These are phyloP conservation scores for Horisme vitalbata DNA, from an alignment of 2,888 invertebrate species.

Conservation along the genomic window DNA sequence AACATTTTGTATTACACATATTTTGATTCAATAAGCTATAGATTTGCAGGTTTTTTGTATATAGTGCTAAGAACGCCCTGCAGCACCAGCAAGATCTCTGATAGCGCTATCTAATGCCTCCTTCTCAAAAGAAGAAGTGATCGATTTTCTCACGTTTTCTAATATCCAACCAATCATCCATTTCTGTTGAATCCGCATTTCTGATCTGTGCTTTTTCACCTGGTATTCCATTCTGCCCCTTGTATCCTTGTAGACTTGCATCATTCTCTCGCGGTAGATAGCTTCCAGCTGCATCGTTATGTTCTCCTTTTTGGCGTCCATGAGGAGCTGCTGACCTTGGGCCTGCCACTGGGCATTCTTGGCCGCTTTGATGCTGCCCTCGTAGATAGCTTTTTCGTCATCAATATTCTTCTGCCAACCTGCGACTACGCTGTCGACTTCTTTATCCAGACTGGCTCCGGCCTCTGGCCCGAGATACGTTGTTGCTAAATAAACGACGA, in stretches of 20 bases:
- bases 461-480: conserved; percentile 87
- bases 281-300: conserved; percentile 96
- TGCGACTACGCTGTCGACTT: conserved; percentile 84
- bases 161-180: conserved; percentile 98
- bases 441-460: conserved; percentile 85
- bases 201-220: conserved; percentile 89
- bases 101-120: conserved; percentile 93
- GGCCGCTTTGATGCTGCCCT: conserved; percentile 82
- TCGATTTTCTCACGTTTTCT: conserved; percentile 88
- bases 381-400: conserved; percentile 65
- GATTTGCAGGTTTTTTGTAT: neutral
- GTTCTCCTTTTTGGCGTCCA: conserved; percentile 95
- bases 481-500: conserved; percentile 81
- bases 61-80: conserved; percentile 55
- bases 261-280: conserved; percentile 87
- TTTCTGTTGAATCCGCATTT: conserved; percentile 92
- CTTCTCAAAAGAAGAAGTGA: conserved; percentile 94
- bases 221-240: conserved; percentile 95
- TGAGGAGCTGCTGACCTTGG: conserved; percentile 88
- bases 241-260: conserved; percentile 80
- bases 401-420: conserved; percentile 79
- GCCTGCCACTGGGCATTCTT: conserved; percentile 88
- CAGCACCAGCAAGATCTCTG: conserved; percentile 88
- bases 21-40: neutral
- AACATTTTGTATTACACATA: neutral